These are phyloP conservation scores for Platalea minor DNA, from an alignment of 2,797 vertebrate genomes.

Conservation along the genomic window DNA sequence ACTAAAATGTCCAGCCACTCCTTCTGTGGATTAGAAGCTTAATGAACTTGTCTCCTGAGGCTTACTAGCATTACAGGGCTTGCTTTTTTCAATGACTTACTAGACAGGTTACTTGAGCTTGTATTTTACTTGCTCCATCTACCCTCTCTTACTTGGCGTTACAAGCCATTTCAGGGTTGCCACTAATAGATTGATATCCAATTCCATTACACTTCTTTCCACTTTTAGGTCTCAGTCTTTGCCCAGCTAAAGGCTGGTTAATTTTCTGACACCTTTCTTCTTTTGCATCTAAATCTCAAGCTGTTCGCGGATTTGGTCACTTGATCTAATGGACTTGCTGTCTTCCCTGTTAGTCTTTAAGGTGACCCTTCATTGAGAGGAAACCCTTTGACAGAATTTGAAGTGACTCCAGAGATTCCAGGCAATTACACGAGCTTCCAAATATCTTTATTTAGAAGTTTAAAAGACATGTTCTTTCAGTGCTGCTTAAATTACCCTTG, in stretches of 20 bases:
- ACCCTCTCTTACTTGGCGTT: background rate
- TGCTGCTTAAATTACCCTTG: background rate
- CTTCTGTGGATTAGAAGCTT: background rate
- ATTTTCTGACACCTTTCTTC: slow-evolving; percentile 13
- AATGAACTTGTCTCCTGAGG: background rate
- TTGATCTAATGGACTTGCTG: slow-evolving; percentile 32
- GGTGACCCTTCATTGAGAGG: slow-evolving; percentile 2
- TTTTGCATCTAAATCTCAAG: background rate
- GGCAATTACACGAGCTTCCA: slow-evolving; percentile 33
- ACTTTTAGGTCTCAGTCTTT: background rate
- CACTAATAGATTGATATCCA: background rate
- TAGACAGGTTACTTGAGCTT: background rate
- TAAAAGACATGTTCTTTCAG: background rate
- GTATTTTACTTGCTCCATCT: background rate
- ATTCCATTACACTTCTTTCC: background rate
- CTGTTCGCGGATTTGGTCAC: background rate
- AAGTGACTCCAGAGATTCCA: slow-evolving; percentile 29
- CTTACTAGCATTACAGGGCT: background rate
- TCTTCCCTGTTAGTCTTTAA: slow-evolving; percentile 40
- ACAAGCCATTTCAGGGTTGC: background rate
- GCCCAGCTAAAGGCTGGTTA: background rate
- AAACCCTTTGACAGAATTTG: slow-evolving; percentile 32
- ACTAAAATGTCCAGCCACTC: background rate
- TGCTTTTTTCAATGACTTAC: background rate
- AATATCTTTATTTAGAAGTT: slow-evolving; percentile 43